These are phyloP conservation scores for Tuberolachnus salignus DNA, from an alignment of 2,888 invertebrate species.

Conservation along the genomic window DNA sequence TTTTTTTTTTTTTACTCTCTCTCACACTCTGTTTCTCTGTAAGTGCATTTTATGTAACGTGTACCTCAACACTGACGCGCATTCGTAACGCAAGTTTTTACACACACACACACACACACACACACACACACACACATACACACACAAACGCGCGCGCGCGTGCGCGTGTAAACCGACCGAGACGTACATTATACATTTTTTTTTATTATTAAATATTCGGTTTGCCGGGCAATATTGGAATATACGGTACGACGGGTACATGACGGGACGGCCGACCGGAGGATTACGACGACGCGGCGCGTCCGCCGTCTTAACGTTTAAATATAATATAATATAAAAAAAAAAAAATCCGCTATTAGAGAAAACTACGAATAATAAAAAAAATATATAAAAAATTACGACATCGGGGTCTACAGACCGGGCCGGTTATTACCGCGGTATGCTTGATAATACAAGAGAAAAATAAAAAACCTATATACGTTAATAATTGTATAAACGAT, in stretches of 20 bases:
- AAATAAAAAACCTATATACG: neutral
- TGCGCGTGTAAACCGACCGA: too few relatives aligned
- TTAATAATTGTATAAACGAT: too few relatives aligned
- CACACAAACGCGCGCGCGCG: neutral
- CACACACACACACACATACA: neutral
- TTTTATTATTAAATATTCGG: conserved; percentile 6
- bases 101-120: too few relatives aligned
- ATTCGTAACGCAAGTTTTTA: conserved; percentile 14
- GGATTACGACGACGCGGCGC: conserved; percentile 31
- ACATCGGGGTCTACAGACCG: conserved; percentile 21
- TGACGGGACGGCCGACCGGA: conserved; percentile 25
- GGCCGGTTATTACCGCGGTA: neutral
- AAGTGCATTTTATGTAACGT: neutral
- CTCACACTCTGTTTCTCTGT: neutral
- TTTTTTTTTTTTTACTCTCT: neutral
- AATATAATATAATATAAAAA: conserved; percentile 1
- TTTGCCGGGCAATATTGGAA: neutral
- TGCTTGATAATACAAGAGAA: too few relatives aligned
- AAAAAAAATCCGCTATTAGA: too few relatives aligned
- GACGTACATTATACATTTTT: too few relatives aligned
- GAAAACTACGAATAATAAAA: neutral
- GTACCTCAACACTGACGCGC: neutral
- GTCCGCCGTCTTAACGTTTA: conserved; percentile 8
- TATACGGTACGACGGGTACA: neutral
- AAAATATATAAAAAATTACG: neutral